Evolutionary conservation across 2,888 invertebrate genomes (phyloP).

Genomic region (Dasypogon diadema): DNA sequence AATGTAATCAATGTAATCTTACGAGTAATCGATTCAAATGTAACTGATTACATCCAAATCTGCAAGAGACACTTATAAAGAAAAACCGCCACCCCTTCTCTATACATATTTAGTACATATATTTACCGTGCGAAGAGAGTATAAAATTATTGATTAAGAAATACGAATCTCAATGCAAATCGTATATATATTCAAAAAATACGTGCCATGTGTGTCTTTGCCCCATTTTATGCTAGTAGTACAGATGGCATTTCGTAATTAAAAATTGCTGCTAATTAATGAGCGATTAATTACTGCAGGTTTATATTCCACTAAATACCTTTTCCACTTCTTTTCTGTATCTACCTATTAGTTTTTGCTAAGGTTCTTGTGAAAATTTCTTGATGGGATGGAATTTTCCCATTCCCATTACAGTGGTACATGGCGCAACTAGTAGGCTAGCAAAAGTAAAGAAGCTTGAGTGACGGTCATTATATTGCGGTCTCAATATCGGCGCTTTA

Average conservation of each 20-base stretch:
- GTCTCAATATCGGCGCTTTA: constrained; percentile 32
- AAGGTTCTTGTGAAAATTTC: constrained; percentile 18
- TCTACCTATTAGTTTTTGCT: not conserved
- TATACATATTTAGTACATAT: too few species aligned
- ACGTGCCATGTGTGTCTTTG: too few species aligned
- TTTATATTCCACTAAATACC: not conserved
- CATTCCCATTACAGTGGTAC: constrained; percentile 19
- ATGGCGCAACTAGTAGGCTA: not conserved
- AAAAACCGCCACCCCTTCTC: too few species aligned
- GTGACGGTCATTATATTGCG: not conserved
- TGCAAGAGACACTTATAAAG: too few species aligned
- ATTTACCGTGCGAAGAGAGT: too few species aligned
- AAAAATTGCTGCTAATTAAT: not conserved
- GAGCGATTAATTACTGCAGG: constrained; percentile 6
- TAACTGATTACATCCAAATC: too few species aligned
- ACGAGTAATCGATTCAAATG: too few species aligned
- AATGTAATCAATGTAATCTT: too few species aligned
- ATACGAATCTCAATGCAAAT: too few species aligned
- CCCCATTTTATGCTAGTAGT: not conserved
- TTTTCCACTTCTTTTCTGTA: not conserved
- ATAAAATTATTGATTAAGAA: too few species aligned
- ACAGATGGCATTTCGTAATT: not conserved
- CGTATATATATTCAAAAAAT: too few species aligned
- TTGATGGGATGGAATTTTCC: not conserved
- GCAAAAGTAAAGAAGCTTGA: not conserved